Base-by-base conservation (phyloP, 2,797 vertebrate genomes). In the Pempheris klunzingeri region DNA sequence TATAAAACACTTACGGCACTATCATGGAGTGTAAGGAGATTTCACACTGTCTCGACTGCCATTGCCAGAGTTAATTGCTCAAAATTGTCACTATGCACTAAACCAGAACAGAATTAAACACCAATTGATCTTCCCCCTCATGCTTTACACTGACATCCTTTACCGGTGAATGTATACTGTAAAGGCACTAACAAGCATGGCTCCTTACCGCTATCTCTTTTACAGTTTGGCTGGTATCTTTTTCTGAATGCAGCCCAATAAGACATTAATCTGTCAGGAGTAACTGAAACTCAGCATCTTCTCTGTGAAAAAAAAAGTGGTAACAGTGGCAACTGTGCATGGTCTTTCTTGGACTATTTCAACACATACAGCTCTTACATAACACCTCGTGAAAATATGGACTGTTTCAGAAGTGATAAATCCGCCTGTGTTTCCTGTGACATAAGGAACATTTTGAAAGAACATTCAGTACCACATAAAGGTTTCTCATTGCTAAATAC, bases 21-120 rank as follows among this genome's bases (percentile, higher is more conserved):
- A 82, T 81, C 81, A 83, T 67, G 72, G 72, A 71, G 74, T 64
- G 57, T 80, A 46, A 78, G 70, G 55, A 80, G 80, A 90, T 92
- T 90, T 91, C 71, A 90, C 78, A 54, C 75, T 20, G 49, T 86
- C 84, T 86, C 84, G 80, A 43, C 54, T 26, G 14, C 88, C 61
- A 74, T 69, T 78, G 61, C 59, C 80, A 72, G 47, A 79, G 76
- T 85, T 85, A 90, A 90, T 88, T 87, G 73, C 85, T 87, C 77
- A 77, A 81, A 87, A 84, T 77, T 80, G 60, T 73, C 54, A 41
- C 46, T 55, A n/a, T 83, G 81, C 78, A 36, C 84, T 38, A 62
- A 74, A 85, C 39, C 74, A 75, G 77, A 83, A 76, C 68, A 74
- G 83, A 83, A 91, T 89, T 88, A 83, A 87, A 86, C 66, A 82